These are phyloP conservation scores for Heterotis niloticus DNA, from an alignment of 2,113 vertebrate species.

Conservation along the genomic window DNA sequence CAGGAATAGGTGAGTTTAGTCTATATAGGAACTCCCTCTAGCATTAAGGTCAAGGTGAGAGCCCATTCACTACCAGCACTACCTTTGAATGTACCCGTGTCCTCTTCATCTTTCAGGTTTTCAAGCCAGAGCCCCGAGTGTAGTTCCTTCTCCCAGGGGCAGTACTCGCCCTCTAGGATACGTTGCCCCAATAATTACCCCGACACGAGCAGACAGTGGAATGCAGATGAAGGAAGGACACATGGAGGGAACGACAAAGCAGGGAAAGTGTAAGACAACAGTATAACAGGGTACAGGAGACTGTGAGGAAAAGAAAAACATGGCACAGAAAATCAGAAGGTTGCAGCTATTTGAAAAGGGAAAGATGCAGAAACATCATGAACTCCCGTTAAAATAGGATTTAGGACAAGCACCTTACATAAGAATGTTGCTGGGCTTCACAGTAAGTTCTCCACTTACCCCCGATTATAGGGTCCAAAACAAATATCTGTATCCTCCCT, in stretches of 20 bases:
- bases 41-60: conserved; percentile 38
- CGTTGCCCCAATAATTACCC: conserved; percentile 58
- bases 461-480: too few species aligned
- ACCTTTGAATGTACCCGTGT: conserved; percentile 86
- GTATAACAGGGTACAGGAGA: conserved; percentile 6
- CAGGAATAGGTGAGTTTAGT: conserved; percentile 21
- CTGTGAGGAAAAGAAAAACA: neutral
- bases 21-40: neutral
- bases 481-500: too few species aligned
- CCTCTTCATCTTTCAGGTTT: conserved; percentile 80
- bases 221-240: conserved; percentile 33
- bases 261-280: conserved; percentile 3
- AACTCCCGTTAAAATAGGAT: too few species aligned
- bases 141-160: conserved; percentile 85
- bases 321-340: neutral
- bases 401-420: too few species aligned
- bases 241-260: conserved; percentile 18
- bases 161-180: conserved; percentile 91
- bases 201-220: conserved; percentile 43
- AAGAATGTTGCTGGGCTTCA: too few species aligned
- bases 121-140: conserved; percentile 85
- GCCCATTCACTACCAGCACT: conserved; percentile 63
- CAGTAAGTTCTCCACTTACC: too few species aligned
- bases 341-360: neutral
- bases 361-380: neutral